A percentile compares a stretch with the other conserved stretches of the same genome.
These are phyloP conservation scores for Mesoligia furuncula DNA, from an alignment of 2,888 invertebrate genomes.

Conservation along the genomic window DNA sequence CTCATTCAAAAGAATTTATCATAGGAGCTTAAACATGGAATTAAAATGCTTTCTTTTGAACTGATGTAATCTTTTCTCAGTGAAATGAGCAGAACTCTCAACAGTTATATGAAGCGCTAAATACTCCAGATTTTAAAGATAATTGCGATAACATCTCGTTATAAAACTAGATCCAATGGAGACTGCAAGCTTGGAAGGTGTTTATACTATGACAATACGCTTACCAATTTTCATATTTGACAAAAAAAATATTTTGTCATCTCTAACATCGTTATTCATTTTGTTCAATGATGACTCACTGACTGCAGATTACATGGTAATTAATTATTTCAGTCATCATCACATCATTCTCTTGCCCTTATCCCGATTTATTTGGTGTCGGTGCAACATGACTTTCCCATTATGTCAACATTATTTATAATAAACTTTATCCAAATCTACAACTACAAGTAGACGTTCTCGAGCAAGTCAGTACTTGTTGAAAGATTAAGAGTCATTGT, in stretches of 20 bases:
- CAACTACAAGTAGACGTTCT: not conserved
- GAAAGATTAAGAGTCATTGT: not conserved
- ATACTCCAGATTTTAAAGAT: not conserved
- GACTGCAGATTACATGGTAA: not conserved
- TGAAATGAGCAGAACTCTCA: not conserved
- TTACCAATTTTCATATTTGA: not conserved
- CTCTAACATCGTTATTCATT: not conserved
- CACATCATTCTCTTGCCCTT: not conserved
- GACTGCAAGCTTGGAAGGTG: not conserved
- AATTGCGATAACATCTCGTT: not conserved
- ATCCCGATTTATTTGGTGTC: not conserved
- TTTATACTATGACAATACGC: too few species aligned
- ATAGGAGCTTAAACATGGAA: conserved; percentile 33
- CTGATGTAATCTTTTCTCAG: conserved; percentile 23
- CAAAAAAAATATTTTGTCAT: not conserved
- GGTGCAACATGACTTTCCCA: not conserved
- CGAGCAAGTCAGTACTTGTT: not conserved
- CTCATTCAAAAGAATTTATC: conserved; percentile 45
- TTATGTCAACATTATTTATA: not conserved
- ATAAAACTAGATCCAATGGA: not conserved
- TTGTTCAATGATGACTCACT: not conserved
- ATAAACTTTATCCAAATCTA: not conserved
- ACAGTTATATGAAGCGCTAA: conserved; percentile 9
- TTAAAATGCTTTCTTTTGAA: conserved; percentile 50
- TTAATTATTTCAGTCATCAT: not conserved